phyloP scores from a whole-genome alignment of 2,797 vertebrate species.

The Gobio occitaniae region DNA sequence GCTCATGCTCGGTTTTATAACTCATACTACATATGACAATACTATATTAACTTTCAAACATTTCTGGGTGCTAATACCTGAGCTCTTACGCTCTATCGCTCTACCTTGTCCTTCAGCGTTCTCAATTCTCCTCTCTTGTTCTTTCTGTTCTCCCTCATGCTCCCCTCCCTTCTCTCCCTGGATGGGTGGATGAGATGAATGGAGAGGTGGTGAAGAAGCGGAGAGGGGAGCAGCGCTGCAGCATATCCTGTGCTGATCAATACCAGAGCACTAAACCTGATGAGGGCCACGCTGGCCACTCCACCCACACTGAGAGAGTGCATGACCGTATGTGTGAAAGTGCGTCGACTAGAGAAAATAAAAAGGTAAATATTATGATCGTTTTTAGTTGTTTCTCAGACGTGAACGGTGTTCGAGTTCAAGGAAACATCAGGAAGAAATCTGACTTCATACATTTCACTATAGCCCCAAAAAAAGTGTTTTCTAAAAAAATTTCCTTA shows the following conservation, averaged over 20 bases:
- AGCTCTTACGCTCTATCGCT: not conserved
- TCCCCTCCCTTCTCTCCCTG: slow-evolving; percentile 1
- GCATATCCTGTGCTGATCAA: slow-evolving; percentile 80
- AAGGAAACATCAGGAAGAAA: not conserved
- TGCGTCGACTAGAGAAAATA: slow-evolving; percentile 3
- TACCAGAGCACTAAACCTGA: slow-evolving; percentile 81
- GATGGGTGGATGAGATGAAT: slow-evolving; percentile 59
- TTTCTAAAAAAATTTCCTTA: not conserved
- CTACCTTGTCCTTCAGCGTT: not conserved
- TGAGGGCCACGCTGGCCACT: slow-evolving; percentile 67
- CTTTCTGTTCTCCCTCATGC: not conserved
- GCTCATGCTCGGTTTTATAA: not conserved
- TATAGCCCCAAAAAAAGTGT: not conserved
- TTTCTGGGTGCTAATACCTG: not conserved
- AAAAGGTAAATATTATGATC: not conserved
- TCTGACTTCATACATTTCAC: not conserved
- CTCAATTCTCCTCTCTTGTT: slow-evolving; percentile 13
- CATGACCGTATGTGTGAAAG: slow-evolving; percentile 58
- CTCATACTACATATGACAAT: not conserved
- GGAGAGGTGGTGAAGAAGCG: slow-evolving; percentile 65
- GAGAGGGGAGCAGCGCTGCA: slow-evolving; percentile 63
- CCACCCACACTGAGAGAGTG: slow-evolving; percentile 60
- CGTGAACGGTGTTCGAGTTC: not conserved
- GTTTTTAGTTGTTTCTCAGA: not conserved
- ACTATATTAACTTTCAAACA: not conserved